These are phyloP conservation scores for Euplagia quadripunctaria DNA, from an alignment of 2,888 invertebrate species.

Conservation along the genomic window DNA sequence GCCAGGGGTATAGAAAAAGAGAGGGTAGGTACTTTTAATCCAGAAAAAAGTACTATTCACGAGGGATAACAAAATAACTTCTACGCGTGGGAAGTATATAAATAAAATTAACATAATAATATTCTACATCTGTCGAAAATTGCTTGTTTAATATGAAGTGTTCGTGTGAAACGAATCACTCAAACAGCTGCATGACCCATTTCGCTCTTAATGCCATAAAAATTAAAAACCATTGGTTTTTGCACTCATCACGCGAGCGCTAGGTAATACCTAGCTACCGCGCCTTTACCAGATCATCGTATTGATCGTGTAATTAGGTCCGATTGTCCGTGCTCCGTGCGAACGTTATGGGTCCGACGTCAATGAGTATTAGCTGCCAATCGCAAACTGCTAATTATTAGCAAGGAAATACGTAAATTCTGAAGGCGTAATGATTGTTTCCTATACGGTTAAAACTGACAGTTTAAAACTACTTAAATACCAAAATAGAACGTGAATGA, in stretches of 20 bases:
- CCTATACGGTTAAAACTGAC: too few relatives aligned
- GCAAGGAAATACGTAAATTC: slow-evolving; percentile 22
- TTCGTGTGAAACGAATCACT: neutral
- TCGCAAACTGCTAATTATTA: slow-evolving; percentile 32
- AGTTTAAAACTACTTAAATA: too few relatives aligned
- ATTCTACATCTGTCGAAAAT: neutral
- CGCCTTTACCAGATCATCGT: slow-evolving; percentile 11
- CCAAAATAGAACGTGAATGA: too few relatives aligned
- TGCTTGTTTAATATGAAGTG: neutral
- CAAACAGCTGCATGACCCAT: too few relatives aligned
- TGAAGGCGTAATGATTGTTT: too few relatives aligned
- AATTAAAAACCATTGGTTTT: neutral
- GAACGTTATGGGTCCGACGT: slow-evolving; percentile 14
- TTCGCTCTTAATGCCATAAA: neutral
- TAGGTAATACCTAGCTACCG: neutral
- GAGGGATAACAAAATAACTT: too few relatives aligned
- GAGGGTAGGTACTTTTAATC: too few relatives aligned
- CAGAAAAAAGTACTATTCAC: too few relatives aligned
- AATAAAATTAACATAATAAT: neutral
- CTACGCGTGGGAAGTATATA: too few relatives aligned
- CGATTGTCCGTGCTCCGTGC: slow-evolving; percentile 32
- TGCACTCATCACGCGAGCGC: neutral
- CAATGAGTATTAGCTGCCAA: slow-evolving; percentile 43
- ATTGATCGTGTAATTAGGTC: slow-evolving; percentile 38
- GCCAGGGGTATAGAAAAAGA: neutral